Percentiles rank a stretch among this genome's conserved stretches.
Conservation (phyloP, 2,888 invertebrate genomes). For the Hydropsyche betteni region DNA sequence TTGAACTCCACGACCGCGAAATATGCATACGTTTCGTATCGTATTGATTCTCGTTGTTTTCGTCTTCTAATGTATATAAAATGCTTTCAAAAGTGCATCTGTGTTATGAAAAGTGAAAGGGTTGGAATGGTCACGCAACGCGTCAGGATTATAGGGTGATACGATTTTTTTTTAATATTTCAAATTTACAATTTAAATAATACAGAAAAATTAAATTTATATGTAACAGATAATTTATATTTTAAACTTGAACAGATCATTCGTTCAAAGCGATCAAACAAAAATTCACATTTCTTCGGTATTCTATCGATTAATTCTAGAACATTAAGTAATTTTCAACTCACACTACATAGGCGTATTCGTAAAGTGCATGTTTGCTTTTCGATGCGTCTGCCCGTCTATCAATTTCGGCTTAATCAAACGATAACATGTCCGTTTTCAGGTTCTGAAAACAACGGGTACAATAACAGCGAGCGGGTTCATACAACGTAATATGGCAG, state of each 20-base stretch:
- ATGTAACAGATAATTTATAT: too few relatives aligned
- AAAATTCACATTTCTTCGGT: too few relatives aligned
- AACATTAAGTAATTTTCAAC: too few relatives aligned
- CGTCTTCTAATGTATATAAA: too few relatives aligned
- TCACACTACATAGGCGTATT: too few relatives aligned
- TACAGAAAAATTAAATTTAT: too few relatives aligned
- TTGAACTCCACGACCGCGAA: constrained; percentile 22
- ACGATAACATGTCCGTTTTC: constrained; percentile 43
- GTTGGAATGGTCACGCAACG: constrained; percentile 10
- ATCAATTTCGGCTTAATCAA: constrained; percentile 50
- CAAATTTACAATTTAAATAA: too few relatives aligned
- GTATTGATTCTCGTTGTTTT: too few relatives aligned
- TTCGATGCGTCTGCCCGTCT: constrained; percentile 33
- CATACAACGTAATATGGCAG: constrained; percentile 28
- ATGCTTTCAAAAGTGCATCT: not conserved
- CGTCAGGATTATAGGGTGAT: not conserved
- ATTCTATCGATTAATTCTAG: too few relatives aligned
- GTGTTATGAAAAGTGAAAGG: constrained; percentile 8
- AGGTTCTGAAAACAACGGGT: constrained; percentile 13
- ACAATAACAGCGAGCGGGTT: not conserved
- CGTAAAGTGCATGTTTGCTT: constrained; percentile 22
- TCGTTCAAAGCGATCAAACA: too few relatives aligned
- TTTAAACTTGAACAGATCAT: too few relatives aligned
- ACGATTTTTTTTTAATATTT: too few relatives aligned
- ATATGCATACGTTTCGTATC: constrained; percentile 4